A percentile compares a stretch with the other conserved stretches of the same genome.
These are phyloP conservation scores for Lethenteron camtschaticum DNA, from an alignment of 2,113 vertebrate genomes.

Conservation along the genomic window DNA sequence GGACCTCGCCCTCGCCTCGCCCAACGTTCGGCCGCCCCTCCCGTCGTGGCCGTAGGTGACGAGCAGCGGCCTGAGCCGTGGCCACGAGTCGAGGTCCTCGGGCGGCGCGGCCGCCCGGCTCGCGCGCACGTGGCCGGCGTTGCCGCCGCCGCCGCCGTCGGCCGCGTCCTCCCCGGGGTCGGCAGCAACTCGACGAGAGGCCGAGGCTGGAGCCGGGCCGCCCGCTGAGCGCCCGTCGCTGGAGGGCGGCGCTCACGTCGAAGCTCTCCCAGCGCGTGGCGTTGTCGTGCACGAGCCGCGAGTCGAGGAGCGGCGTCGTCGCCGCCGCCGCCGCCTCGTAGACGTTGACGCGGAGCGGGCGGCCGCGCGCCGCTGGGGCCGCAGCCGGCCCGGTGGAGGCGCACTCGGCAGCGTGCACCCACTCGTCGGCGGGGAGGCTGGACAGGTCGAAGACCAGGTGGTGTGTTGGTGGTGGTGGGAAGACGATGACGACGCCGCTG, in stretches of 20 bases:
- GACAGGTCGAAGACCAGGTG: slow-evolving; percentile 27
- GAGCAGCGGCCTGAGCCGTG: slow-evolving; percentile 34
- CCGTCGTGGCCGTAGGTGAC: slow-evolving; percentile 41
- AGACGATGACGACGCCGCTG: no score
- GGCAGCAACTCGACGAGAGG: slow-evolving; percentile 27
- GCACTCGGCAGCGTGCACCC: slow-evolving; percentile 33
- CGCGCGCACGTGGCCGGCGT: slow-evolving; percentile 14
- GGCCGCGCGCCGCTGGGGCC: slow-evolving; percentile 12
- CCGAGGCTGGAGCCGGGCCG: slow-evolving; percentile 15
- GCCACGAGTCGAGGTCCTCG: slow-evolving; percentile 31
- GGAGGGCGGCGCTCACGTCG: slow-evolving; percentile 21
- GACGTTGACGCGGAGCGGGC: slow-evolving; percentile 23
- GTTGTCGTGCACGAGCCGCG: slow-evolving; percentile 14
- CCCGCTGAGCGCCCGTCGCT: slow-evolving; percentile 15
- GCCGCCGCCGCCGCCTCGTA: slow-evolving; percentile 12
- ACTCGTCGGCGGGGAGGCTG: slow-evolving; percentile 34
- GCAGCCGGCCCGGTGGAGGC: slow-evolving; percentile 18
- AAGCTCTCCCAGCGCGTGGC: slow-evolving; percentile 31
- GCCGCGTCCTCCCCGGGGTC: slow-evolving; percentile 7
- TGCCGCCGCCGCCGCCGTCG: slow-evolving; percentile 7
- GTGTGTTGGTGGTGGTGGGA: no score
- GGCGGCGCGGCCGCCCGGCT: slow-evolving; percentile 16
- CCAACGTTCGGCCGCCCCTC: slow-evolving; percentile 15
- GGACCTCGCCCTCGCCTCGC: slow-evolving; percentile 25
- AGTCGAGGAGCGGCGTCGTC: slow-evolving; percentile 23